phyloP scores from a whole-genome alignment of 2,888 invertebrate species.

The Hemaris fuciformis region DNA sequence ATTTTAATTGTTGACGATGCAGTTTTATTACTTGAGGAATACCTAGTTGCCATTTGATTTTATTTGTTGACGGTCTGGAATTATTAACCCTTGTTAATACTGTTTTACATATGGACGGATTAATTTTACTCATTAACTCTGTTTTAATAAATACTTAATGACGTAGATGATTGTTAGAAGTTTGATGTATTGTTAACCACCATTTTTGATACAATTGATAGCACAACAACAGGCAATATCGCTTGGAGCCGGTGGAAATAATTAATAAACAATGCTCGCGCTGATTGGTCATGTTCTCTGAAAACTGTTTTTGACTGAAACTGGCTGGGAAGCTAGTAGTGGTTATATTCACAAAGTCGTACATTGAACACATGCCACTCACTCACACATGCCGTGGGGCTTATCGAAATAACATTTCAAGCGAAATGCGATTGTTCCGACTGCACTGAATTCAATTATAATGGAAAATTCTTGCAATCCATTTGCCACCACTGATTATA shows the following conservation, averaged over 20 bases:
- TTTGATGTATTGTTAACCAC: no score
- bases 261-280: background rate
- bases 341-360: background rate
- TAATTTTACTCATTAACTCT: no score
- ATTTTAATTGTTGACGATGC: no score
- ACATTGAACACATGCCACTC: background rate
- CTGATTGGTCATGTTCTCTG: background rate
- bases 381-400: background rate
- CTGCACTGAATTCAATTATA: background rate
- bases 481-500: background rate
- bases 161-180: no score
- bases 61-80: no score
- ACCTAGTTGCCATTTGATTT: no score
- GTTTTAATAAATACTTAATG: background rate
- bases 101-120: no score
- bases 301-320: background rate
- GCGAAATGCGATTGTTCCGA: background rate
- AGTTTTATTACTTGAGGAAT: no score
- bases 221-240: no score
- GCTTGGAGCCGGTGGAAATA: background rate
- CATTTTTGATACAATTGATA: background rate
- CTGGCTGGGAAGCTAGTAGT: no score
- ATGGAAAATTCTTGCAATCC: background rate
- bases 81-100: no score
- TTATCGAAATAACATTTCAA: background rate